Conservation (phyloP, 1,140 invertebrate genomes). For the Cylas formicarius region DNA sequence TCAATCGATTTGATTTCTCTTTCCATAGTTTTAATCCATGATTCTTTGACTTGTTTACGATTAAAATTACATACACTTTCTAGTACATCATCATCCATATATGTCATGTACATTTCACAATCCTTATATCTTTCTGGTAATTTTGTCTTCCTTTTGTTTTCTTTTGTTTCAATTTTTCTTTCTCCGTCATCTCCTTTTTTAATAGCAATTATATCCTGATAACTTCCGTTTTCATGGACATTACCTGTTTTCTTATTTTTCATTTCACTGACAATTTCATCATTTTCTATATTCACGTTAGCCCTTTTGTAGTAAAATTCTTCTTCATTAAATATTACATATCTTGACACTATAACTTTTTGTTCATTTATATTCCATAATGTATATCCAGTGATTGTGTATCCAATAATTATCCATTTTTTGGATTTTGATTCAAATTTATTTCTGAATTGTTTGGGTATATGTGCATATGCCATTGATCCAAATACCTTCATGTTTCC, state of each 20-base stretch:
- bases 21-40: conserved; percentile 40
- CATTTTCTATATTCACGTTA: conserved; percentile 6
- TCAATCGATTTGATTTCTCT: conserved; percentile 37
- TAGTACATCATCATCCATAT: conserved; percentile 19
- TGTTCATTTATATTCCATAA: conserved; percentile 18
- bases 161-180: conserved; percentile 7
- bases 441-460: conserved; percentile 25
- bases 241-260: neutral
- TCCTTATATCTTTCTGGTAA: conserved; percentile 19
- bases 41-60: conserved; percentile 22
- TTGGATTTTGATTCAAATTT: conserved; percentile 29
- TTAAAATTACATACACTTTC: conserved; percentile 35
- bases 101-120: conserved; percentile 23
- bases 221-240: neutral
- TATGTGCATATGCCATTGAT: conserved; percentile 29
- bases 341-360: conserved; percentile 16
- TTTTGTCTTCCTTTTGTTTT: conserved; percentile 15
- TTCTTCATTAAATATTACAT: conserved; percentile 23
- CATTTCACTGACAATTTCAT: too few relatives aligned
- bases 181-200: neutral
- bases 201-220: neutral
- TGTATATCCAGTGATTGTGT: conserved; percentile 14
- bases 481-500: conserved; percentile 33
- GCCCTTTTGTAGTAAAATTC: conserved; percentile 17
- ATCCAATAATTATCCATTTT: conserved; percentile 28